phyloP scores from a whole-genome alignment of 2,888 invertebrate genomes.

The Pyrocoelia pectoralis region DNA sequence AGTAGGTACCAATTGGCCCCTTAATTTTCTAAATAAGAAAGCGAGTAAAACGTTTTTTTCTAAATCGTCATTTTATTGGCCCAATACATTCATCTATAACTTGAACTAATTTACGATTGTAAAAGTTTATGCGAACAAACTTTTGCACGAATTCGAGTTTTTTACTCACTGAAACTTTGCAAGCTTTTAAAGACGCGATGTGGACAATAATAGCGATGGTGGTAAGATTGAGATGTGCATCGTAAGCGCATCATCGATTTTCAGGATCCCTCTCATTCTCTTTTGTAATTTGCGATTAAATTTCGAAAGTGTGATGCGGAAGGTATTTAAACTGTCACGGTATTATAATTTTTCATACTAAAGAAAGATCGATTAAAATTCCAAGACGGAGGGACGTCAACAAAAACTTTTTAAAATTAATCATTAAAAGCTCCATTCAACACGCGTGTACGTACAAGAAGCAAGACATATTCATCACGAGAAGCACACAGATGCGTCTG shows the following conservation, averaged over 20 bases:
- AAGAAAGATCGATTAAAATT: not conserved
- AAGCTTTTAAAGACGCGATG: not conserved
- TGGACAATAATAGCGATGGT: not conserved
- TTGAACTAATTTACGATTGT: not conserved
- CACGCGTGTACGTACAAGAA: conserved; percentile 29
- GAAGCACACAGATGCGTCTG: conserved; percentile 50
- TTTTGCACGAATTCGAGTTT: too few relatives aligned
- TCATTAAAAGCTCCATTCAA: conserved; percentile 35
- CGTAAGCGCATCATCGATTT: not conserved
- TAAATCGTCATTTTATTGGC: not conserved
- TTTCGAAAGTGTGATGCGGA: not conserved
- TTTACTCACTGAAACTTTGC: not conserved
- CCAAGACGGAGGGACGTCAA: not conserved
- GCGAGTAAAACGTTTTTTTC: too few relatives aligned
- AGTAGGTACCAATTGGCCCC: too few relatives aligned
- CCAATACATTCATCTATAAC: conserved; percentile 2
- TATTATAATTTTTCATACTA: too few relatives aligned
- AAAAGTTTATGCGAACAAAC: not conserved
- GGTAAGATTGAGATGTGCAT: not conserved
- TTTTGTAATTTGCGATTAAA: not conserved
- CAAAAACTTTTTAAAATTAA: conserved; percentile 30
- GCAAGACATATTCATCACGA: conserved; percentile 36
- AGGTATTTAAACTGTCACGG: too few relatives aligned
- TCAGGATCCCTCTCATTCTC: not conserved
- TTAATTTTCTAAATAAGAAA: too few relatives aligned